Conservation (phyloP, 2,113 vertebrate genomes). For the Globicephala melas region DNA sequence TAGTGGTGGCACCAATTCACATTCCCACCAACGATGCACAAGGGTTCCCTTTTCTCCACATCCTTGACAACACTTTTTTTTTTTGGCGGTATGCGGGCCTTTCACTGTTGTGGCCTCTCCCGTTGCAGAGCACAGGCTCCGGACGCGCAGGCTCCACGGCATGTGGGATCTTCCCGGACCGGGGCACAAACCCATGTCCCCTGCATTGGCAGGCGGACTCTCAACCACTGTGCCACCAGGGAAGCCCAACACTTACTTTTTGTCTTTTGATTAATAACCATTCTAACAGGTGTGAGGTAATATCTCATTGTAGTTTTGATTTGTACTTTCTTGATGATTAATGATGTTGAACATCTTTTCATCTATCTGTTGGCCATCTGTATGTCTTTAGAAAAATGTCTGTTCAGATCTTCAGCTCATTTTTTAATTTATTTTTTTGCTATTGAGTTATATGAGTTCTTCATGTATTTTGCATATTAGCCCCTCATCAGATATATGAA, state of each 20-base stretch:
- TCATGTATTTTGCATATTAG: neutral
- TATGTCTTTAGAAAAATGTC: neutral
- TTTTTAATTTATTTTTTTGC: neutral
- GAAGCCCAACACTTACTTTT: neutral
- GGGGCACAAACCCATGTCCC: no score
- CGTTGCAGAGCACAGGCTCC: no score
- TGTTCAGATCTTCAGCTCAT: neutral
- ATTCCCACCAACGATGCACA: neutral
- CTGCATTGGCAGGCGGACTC: no score
- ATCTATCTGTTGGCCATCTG: neutral
- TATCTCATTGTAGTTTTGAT: neutral
- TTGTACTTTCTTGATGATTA: neutral
- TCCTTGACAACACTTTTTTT: neutral
- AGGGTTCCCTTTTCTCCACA: neutral
- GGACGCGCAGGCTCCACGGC: no score
- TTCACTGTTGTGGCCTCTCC: no score
- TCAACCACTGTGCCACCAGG: no score
- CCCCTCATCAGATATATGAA: neutral
- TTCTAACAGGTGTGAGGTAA: neutral
- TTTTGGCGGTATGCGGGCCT: no score
- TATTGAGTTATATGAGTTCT: neutral
- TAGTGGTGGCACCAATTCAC: neutral
- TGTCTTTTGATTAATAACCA: neutral
- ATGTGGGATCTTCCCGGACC: no score
- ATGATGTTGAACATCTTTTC: neutral